phyloP scores from a whole-genome alignment of 2,113 vertebrate species.

The Callipepla californica region DNA sequence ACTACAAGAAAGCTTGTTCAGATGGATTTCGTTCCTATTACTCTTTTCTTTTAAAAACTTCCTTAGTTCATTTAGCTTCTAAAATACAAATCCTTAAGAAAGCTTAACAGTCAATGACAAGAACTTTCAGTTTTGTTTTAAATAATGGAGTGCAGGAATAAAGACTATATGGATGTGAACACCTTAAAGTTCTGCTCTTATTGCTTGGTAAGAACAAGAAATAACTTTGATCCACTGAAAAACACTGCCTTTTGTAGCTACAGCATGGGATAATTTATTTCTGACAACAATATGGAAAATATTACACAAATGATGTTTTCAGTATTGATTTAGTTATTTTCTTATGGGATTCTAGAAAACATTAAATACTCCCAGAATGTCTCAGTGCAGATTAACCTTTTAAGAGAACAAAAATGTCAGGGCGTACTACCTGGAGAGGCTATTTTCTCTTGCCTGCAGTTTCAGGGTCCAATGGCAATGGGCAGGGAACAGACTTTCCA shows the following conservation, averaged over 20 bases:
- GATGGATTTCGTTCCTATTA: accelerated
- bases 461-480: neutral
- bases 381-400: neutral
- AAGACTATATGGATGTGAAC: neutral
- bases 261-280: neutral
- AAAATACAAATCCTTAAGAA: neutral
- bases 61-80: neutral
- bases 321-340: neutral
- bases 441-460: neutral
- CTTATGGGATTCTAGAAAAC: neutral
- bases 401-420: neutral
- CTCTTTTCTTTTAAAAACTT: neutral
- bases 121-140: neutral
- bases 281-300: neutral
- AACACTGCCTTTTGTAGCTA: neutral
- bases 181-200: neutral
- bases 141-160: neutral
- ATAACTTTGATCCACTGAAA: neutral
- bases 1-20: neutral
- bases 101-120: neutral
- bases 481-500: neutral
- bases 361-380: neutral
- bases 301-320: neutral
- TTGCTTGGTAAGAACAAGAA: neutral
- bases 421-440: neutral